Evolutionary conservation across 2,888 invertebrate genomes (phyloP).

Genomic region (Heliconius hortense): DNA sequence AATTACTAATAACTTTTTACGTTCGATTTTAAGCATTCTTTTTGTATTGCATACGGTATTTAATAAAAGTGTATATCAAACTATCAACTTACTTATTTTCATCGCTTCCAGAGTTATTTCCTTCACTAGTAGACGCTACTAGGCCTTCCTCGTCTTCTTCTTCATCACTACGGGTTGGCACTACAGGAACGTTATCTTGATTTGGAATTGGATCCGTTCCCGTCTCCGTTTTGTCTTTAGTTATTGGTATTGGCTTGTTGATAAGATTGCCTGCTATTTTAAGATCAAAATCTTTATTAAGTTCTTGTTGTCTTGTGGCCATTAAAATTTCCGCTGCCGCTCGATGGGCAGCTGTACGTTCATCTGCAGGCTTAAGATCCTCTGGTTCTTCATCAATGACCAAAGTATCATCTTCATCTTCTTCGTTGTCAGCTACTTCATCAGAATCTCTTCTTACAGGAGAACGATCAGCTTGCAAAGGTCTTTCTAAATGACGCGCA

Average conservation of each 20-base stretch:
- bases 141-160: conserved; percentile 91
- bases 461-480: conserved; percentile 71
- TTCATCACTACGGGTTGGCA: conserved; percentile 75
- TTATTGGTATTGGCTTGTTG: conserved; percentile 70
- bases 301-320: conserved; percentile 74
- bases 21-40: neutral
- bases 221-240: conserved; percentile 56
- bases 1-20: too few relatives aligned
- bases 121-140: conserved; percentile 91
- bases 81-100: conserved; percentile 85
- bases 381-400: conserved; percentile 85
- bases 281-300: conserved; percentile 76
- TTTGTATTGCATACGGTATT: neutral
- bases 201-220: conserved; percentile 72
- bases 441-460: conserved; percentile 75
- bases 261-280: conserved; percentile 82
- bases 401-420: conserved; percentile 85
- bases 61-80: neutral
- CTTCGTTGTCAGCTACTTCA: conserved; percentile 83
- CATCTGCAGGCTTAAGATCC: conserved; percentile 59
- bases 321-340: conserved; percentile 83
- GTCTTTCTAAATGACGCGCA: conserved; percentile 88
- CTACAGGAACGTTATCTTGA: conserved; percentile 88
- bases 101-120: conserved; percentile 91
- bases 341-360: conserved; percentile 77